phyloP scores from a whole-genome alignment of 2,113 vertebrate species.

The Ellobius talpinus region DNA sequence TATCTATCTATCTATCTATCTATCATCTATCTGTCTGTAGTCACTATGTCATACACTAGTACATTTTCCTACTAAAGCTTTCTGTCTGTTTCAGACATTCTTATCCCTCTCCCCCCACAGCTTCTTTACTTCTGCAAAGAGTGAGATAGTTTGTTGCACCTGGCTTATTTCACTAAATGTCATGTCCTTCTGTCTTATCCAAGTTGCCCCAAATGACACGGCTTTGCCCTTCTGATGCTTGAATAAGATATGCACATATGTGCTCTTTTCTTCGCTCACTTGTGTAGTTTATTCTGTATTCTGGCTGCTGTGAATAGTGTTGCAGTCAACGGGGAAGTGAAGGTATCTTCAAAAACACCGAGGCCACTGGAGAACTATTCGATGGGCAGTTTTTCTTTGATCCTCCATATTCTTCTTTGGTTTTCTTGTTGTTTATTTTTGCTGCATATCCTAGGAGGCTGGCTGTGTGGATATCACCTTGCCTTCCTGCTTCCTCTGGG shows the following conservation, averaged over 20 bases:
- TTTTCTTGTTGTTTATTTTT: neutral
- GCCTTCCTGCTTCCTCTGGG: neutral
- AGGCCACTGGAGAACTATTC: neutral
- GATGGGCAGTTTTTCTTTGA: neutral
- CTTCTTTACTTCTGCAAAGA: neutral
- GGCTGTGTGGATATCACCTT: neutral
- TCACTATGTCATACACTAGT: neutral
- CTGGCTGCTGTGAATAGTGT: neutral
- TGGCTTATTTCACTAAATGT: neutral
- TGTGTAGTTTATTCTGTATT: neutral
- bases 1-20: too few relatives aligned
- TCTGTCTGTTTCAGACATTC: neutral
- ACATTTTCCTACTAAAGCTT: neutral
- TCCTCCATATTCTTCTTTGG: neutral
- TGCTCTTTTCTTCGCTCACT: neutral
- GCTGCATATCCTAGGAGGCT: neutral
- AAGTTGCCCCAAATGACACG: neutral
- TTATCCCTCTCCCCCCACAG: neutral
- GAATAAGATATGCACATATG: neutral
- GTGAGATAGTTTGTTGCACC: too few relatives aligned
- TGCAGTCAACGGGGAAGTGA: neutral
- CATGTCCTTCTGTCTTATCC: neutral
- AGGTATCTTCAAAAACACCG: neutral
- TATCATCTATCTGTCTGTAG: too few relatives aligned
- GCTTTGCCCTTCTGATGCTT: neutral